Conservation (phyloP, 2,113 vertebrate genomes). For the Ploceus nigricollis region DNA sequence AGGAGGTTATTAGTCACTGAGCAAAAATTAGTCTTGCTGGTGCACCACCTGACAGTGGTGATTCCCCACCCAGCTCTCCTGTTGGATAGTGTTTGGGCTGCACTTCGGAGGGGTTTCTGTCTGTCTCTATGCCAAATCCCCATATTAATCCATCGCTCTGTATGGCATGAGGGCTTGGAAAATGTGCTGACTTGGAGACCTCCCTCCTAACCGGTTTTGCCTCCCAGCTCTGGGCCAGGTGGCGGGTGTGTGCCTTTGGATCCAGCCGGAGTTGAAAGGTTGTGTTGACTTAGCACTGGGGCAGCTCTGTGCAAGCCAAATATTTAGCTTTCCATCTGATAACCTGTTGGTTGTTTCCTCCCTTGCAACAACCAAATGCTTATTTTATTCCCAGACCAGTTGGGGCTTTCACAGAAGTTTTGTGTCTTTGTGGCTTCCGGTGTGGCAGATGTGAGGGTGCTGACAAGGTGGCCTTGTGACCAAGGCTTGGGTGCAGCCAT, state of each 20-base stretch:
- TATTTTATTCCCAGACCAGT: neutral
- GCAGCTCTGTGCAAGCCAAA: conserved; percentile 16
- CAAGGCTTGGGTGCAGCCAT: neutral
- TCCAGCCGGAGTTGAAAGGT: conserved; percentile 35
- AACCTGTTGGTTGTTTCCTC: neutral
- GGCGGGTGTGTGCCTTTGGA: neutral
- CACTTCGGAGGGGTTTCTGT: neutral
- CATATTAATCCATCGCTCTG: rapidly evolving
- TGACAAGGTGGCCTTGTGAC: neutral
- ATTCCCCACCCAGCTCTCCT: neutral
- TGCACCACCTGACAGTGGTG: neutral
- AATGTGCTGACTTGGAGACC: conserved; percentile 10
- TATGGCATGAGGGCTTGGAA: neutral
- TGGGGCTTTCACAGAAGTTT: neutral
- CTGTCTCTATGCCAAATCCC: neutral
- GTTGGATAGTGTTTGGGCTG: neutral
- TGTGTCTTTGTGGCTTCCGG: neutral
- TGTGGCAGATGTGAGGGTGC: neutral
- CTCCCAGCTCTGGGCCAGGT: neutral
- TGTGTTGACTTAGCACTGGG: conserved; percentile 39
- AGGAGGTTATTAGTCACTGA: neutral
- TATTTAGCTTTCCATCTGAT: conserved; percentile 62
- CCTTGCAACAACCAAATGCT: neutral
- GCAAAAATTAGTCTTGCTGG: neutral
- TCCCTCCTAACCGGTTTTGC: neutral